A percentile compares a stretch with the other conserved stretches of the same genome.
These are phyloP conservation scores for Aphelenchoides avenae DNA, from an alignment of 1,140 invertebrate genomes.

Conservation along the genomic window DNA sequence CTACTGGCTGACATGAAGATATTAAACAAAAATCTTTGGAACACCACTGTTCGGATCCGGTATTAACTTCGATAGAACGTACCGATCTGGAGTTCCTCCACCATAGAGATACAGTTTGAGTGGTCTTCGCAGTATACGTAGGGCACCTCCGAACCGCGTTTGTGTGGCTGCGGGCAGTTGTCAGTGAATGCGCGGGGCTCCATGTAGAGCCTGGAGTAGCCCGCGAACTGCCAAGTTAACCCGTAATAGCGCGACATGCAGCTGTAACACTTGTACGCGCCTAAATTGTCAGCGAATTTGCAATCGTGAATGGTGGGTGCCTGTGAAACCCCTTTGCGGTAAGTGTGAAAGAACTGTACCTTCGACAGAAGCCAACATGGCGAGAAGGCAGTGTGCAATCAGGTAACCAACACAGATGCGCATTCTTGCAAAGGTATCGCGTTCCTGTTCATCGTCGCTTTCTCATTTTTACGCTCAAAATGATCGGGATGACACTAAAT, in stretches of 20 bases:
- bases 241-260: conserved; percentile 54
- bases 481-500: no score
- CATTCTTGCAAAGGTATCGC: no score
- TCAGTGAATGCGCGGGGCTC: conserved; percentile 48
- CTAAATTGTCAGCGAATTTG: no score
- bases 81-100: conserved; percentile 49
- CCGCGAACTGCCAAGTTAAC: conserved; percentile 50
- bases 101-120: conserved; percentile 41
- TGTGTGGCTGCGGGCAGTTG: conserved; percentile 41
- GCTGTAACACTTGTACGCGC: conserved; percentile 39
- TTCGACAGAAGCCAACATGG: no score
- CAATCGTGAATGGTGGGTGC: no score
- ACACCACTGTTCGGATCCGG: conserved; percentile 14
- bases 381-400: no score
- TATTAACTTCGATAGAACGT: conserved; percentile 6
- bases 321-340: no score
- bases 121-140: conserved; percentile 36
- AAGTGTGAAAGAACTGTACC: no score
- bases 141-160: conserved; percentile 41
- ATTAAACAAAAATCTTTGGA: background rate
- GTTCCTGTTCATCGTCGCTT: no score
- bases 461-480: no score
- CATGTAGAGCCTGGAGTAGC: conserved; percentile 45
- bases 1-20: no score
- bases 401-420: no score